Conservation (phyloP, 2,797 vertebrate species). For the Tachyglossus aculeatus region DNA sequence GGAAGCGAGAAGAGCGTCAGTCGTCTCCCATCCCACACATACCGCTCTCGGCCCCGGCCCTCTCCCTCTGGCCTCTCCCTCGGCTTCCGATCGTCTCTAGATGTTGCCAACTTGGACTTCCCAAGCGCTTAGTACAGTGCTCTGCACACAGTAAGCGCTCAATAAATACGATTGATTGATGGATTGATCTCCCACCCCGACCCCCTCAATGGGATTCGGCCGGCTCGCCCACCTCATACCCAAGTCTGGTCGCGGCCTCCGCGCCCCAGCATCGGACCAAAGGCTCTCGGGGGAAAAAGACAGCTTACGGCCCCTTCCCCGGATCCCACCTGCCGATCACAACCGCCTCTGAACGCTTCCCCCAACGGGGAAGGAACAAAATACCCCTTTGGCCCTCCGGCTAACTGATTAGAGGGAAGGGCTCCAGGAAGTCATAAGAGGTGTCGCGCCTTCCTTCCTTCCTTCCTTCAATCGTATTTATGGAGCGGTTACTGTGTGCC, state of each 20-base stretch:
- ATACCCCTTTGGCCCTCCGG: neutral
- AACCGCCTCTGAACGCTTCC: neutral
- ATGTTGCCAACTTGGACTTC: no score
- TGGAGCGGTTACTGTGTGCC: no score
- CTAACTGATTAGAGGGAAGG: neutral
- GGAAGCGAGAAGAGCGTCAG: constrained; percentile 3
- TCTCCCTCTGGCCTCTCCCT: no score
- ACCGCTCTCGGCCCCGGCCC: no score
- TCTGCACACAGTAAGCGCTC: no score
- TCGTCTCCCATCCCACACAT: neutral
- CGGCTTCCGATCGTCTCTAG: neutral
- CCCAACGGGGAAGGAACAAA: neutral
- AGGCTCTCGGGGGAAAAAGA: neutral
- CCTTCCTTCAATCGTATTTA: no score
- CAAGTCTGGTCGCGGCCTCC: no score
- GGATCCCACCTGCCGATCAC: neutral
- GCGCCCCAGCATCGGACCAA: neutral
- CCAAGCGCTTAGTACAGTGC: no score
- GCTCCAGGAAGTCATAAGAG: neutral
- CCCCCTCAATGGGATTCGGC: no score
- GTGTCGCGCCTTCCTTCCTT: neutral
- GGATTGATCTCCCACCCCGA: neutral
- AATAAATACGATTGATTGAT: no score
- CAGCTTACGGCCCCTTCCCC: neutral
- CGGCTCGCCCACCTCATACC: constrained; percentile 58